Conservation (phyloP, 35 echinoderm and acorn worm species). For the Eucidaris tribuloides region DNA sequence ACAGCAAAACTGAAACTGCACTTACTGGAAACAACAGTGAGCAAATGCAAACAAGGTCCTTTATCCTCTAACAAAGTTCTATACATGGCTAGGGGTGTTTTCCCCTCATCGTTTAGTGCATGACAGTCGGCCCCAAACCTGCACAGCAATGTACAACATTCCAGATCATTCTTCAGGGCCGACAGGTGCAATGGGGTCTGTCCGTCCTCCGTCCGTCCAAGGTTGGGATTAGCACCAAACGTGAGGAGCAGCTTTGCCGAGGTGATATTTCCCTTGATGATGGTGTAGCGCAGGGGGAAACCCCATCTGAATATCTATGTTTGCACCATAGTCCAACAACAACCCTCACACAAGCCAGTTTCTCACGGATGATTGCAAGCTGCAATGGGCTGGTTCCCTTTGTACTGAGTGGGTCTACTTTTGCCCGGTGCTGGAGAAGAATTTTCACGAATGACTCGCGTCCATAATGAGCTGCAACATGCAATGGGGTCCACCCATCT, state of each 20-base stretch:
- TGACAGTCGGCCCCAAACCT: slow-evolving; percentile 55
- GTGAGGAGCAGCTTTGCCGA: slow-evolving; percentile 30
- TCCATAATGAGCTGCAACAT: slow-evolving; percentile 75
- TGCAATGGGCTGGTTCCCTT: slow-evolving; percentile 69
- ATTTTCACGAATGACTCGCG: slow-evolving; percentile 63
- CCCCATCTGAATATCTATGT: slow-evolving; percentile 67
- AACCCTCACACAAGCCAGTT: slow-evolving; percentile 55
- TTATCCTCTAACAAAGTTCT: background rate
- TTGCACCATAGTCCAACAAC: slow-evolving; percentile 32
- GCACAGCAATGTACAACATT: slow-evolving; percentile 46
- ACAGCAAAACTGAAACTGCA: background rate
- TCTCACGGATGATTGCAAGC: slow-evolving; percentile 67
- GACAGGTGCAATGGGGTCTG: slow-evolving; percentile 68
- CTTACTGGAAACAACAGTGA: slow-evolving; percentile 31
- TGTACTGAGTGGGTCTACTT: slow-evolving; percentile 43
- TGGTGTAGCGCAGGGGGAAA: slow-evolving; percentile 61
- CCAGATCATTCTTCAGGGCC: slow-evolving; percentile 50
- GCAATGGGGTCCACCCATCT: slow-evolving; percentile 65
- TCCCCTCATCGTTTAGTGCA: slow-evolving; percentile 38
- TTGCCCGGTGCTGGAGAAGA: slow-evolving; percentile 35
- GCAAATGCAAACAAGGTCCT: slow-evolving; percentile 4
- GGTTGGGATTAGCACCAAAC: slow-evolving; percentile 47
- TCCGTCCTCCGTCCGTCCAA: slow-evolving; percentile 57
- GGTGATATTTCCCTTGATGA: slow-evolving; percentile 53
- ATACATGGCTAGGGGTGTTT: slow-evolving; percentile 43